These are phyloP conservation scores for Macrochelys suwanniensis DNA, from an alignment of 2,797 vertebrate genomes.

Conservation along the genomic window DNA sequence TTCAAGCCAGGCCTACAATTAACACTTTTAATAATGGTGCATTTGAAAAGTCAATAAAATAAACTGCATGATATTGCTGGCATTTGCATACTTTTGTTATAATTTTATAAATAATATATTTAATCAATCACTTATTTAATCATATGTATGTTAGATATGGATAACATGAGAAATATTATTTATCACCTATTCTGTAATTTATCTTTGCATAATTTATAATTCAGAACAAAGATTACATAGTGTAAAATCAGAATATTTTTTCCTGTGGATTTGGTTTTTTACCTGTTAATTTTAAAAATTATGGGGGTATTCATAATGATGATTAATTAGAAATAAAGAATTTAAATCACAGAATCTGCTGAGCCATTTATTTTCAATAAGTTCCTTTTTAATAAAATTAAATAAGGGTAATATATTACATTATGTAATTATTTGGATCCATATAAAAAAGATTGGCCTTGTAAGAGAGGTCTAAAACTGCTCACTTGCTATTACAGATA, in stretches of 20 bases:
- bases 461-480: constrained; percentile 1
- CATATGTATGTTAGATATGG: neutral
- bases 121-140: neutral
- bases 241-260: neutral
- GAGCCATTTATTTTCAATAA: neutral
- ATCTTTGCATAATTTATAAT: neutral
- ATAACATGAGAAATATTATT: neutral
- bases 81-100: neutral
- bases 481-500: constrained; percentile 36
- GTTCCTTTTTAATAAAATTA: neutral
- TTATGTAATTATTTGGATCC: constrained; percentile 24
- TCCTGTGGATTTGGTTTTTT: neutral
- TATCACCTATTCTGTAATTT: neutral
- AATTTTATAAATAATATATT: neutral
- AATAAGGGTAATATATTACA: neutral
- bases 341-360: neutral
- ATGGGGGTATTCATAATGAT: neutral
- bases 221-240: neutral
- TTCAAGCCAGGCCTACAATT: neutral
- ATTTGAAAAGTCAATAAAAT: neutral
- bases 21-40: neutral
- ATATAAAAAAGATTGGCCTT: neutral
- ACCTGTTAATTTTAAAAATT: neutral
- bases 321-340: neutral
- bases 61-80: neutral